These are phyloP conservation scores for Netelia fuscicornis DNA, from an alignment of 2,888 invertebrate genomes.

Conservation along the genomic window DNA sequence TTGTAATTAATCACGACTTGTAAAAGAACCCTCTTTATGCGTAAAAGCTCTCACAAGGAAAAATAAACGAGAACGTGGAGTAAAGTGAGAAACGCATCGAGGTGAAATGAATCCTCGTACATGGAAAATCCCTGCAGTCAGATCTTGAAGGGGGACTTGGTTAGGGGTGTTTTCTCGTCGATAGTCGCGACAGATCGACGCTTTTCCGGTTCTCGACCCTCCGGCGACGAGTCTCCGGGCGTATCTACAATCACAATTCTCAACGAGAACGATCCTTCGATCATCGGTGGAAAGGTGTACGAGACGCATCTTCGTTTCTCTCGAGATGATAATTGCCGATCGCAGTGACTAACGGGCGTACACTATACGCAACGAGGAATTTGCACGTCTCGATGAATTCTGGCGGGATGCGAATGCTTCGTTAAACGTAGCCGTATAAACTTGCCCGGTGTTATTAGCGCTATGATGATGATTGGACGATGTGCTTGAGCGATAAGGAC, in stretches of 20 bases:
- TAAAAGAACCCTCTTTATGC: not conserved
- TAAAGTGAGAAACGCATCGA: not conserved
- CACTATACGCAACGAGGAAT: not conserved
- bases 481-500: not conserved
- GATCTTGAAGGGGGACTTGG: not conserved
- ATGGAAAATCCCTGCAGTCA: constrained; percentile 8
- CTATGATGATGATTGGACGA: not conserved
- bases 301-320: constrained; percentile 25
- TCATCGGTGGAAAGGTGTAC: constrained; percentile 6
- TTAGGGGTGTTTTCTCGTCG: constrained; percentile 5
- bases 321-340: not conserved
- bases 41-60: not conserved
- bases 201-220: constrained; percentile 28
- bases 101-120: constrained; percentile 5
- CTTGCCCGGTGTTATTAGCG: not conserved
- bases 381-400: constrained; percentile 2
- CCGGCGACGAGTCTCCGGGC: constrained; percentile 4
- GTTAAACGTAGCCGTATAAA: not conserved
- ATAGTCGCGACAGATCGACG: constrained; percentile 36
- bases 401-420: not conserved
- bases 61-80: not conserved
- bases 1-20: not conserved
- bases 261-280: not conserved
- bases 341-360: not conserved
- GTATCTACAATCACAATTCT: constrained; percentile 2